Evolutionary conservation across 2,113 vertebrate species (phyloP).

Genomic region (Misgurnus anguillicaudatus): DNA sequence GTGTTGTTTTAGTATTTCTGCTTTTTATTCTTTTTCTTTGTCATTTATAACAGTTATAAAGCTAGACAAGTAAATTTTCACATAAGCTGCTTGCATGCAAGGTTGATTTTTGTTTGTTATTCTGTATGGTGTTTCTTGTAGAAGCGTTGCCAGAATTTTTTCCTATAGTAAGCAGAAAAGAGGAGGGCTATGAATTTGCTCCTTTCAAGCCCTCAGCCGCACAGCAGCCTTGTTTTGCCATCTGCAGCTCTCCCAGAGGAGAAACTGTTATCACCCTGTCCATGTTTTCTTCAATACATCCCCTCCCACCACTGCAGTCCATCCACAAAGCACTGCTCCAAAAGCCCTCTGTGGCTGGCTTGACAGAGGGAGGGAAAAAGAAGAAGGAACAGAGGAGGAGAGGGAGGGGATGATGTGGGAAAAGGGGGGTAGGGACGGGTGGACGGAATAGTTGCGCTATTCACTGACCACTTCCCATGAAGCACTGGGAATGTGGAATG

Average conservation of each 20-base stretch:
- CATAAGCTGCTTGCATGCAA: too few species aligned
- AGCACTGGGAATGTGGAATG: slow-evolving; percentile 77
- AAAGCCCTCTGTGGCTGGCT: slow-evolving; percentile 66
- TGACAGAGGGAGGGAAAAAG: slow-evolving; percentile 51
- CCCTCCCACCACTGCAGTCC: slow-evolving; percentile 62
- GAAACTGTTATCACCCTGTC: slow-evolving; percentile 73
- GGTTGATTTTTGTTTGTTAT: background rate
- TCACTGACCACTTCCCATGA: slow-evolving; percentile 74
- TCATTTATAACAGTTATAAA: too few species aligned
- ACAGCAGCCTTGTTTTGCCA: slow-evolving; percentile 62
- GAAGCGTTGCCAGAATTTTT: slow-evolving; percentile 48
- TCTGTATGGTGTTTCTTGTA: slow-evolving; percentile 1
- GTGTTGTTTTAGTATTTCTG: too few species aligned
- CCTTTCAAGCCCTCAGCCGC: slow-evolving; percentile 59
- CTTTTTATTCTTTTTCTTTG: too few species aligned
- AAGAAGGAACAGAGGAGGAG: slow-evolving; percentile 54
- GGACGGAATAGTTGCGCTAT: slow-evolving; percentile 67
- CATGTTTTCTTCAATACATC: slow-evolving; percentile 67
- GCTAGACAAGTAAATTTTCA: too few species aligned
- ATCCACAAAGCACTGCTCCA: slow-evolving; percentile 62
- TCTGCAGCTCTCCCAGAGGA: slow-evolving; percentile 78
- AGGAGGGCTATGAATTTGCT: slow-evolving; percentile 50
- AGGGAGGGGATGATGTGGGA: slow-evolving; percentile 46
- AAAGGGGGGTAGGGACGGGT: slow-evolving; percentile 58
- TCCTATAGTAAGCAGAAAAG: slow-evolving; percentile 50